Conservation (phyloP, 2,888 invertebrate genomes). For the Incurvaria masculella region DNA sequence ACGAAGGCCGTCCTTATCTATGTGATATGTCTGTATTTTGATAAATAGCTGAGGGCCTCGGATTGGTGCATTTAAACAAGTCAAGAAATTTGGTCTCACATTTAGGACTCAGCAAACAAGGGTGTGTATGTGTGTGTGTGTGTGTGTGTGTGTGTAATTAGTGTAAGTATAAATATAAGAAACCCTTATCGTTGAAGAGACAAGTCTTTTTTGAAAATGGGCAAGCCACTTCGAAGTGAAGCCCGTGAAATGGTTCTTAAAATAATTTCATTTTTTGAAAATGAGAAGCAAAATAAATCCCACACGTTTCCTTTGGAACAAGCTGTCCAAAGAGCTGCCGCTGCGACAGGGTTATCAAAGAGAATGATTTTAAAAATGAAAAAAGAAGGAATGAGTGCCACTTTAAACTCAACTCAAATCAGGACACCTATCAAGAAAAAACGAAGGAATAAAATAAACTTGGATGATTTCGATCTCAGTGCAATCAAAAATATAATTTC, state of each 20-base stretch:
- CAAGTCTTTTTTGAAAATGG: no score
- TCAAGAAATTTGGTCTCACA: no score
- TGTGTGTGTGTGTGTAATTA: no score
- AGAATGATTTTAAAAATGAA: constrained; percentile 15
- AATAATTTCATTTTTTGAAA: constrained; percentile 16
- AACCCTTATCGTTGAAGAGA: no score
- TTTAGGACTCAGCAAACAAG: no score
- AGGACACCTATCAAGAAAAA: constrained; percentile 16
- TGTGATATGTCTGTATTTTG: no score
- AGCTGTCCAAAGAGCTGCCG: constrained; percentile 13
- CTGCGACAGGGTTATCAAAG: constrained; percentile 15
- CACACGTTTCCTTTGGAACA: constrained; percentile 13
- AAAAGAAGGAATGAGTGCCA: constrained; percentile 11
- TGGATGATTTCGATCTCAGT: constrained; percentile 14
- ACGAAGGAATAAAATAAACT: constrained; percentile 11
- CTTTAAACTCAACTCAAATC: constrained; percentile 16
- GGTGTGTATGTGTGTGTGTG: no score
- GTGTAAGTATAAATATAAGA: no score
- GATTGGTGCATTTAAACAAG: no score
- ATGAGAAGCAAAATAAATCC: constrained; percentile 15
- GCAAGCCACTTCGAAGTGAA: no score
- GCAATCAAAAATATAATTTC: constrained; percentile 17
- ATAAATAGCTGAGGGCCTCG: no score
- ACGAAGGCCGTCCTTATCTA: no score
- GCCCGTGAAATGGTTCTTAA: constrained; percentile 17